phyloP scores from a whole-genome alignment of 2,113 vertebrate species.

The Trogon surrucura region DNA sequence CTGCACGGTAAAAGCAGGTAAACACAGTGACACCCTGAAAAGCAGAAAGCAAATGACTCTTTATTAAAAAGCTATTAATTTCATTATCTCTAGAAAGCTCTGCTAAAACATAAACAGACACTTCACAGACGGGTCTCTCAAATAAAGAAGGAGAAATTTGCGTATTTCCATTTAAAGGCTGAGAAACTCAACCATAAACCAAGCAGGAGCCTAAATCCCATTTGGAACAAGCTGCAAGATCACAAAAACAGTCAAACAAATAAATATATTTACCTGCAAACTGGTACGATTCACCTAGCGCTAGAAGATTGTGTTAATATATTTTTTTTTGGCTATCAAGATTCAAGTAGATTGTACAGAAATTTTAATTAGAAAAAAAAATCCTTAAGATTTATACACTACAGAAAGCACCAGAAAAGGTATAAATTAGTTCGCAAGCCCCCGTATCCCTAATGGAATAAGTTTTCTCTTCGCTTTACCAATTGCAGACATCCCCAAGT shows the following conservation, averaged over 20 bases:
- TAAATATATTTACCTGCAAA: not conserved
- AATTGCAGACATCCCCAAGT: not conserved
- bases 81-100: not conserved
- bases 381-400: not conserved
- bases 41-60: not conserved
- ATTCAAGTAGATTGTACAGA: not conserved
- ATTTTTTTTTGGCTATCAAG: not conserved
- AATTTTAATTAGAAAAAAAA: not conserved
- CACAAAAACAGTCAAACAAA: not conserved
- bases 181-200: not conserved
- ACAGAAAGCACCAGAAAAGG: rapidly evolving
- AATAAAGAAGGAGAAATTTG: not conserved
- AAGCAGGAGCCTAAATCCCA: not conserved
- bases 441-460: not conserved
- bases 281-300: not conserved
- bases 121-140: not conserved
- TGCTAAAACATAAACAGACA: not conserved
- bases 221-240: not conserved
- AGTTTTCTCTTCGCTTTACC: not conserved
- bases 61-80: not conserved
- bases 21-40: not conserved
- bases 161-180: not conserved
- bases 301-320: not conserved
- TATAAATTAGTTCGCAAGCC: not conserved
- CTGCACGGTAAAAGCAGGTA: not conserved